Percentiles rank a stretch among this genome's conserved stretches.
These are phyloP conservation scores for Cassiopea xamachana DNA, from an alignment of 30 jellyfish, hydroid and myxozoan genomes.

Conservation along the genomic window DNA sequence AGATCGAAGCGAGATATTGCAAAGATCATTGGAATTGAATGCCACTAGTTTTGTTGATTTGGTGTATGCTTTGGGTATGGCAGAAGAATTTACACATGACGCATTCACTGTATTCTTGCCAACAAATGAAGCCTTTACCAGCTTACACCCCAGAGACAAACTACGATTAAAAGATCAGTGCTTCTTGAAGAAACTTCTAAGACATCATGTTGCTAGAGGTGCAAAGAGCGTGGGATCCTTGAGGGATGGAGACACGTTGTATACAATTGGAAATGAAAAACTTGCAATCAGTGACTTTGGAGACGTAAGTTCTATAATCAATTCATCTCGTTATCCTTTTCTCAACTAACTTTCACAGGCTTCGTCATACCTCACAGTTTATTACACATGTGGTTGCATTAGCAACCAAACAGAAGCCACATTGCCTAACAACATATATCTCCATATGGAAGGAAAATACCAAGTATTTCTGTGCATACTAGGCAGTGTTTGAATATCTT, in stretches of 20 bases:
- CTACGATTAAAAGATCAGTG: conserved; percentile 75
- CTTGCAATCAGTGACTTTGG: conserved; percentile 12
- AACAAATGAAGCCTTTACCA: conserved; percentile 69
- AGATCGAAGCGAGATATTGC: conserved; percentile 6
- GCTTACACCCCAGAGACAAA: conserved; percentile 15
- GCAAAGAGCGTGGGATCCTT: background rate
- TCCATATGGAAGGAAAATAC: no score
- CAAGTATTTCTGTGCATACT: no score
- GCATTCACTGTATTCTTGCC: conserved; percentile 80
- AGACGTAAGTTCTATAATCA: conserved; percentile 12
- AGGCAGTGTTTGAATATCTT: no score
- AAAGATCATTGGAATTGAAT: conserved; percentile 44
- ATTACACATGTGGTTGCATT: no score
- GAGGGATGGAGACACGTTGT: conserved; percentile 23
- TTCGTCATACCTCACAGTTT: background rate
- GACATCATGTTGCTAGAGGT: conserved; percentile 82
- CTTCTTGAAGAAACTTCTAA: conserved; percentile 68
- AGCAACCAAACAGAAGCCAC: no score
- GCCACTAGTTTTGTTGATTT: conserved; percentile 83
- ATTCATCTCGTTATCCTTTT: background rate
- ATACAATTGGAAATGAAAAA: conserved; percentile 26
- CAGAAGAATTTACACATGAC: conserved; percentile 50
- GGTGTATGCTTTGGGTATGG: conserved; percentile 85
- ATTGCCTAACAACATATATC: no score
- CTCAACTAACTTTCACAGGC: background rate